Percentiles rank a stretch among this genome's conserved stretches.
phyloP scores from a whole-genome alignment of 2,113 vertebrate genomes.

The Mustelus asterias region DNA sequence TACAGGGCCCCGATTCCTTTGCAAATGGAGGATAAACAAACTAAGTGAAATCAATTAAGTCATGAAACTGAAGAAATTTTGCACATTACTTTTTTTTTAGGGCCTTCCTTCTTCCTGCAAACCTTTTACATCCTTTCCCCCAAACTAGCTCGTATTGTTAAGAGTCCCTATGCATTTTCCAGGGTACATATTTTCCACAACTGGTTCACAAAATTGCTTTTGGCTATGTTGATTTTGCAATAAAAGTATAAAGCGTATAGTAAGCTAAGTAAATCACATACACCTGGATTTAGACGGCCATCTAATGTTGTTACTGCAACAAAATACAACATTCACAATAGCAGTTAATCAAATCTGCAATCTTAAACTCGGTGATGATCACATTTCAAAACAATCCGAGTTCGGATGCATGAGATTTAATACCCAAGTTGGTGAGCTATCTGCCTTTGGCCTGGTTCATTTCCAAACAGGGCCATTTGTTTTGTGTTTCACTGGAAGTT shows the following conservation, averaged over 20 bases:
- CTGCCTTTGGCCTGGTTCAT: neutral
- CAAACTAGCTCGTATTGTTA: neutral
- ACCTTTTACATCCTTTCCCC: neutral
- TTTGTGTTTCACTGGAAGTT: neutral
- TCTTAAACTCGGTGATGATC: neutral
- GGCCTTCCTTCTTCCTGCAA: neutral
- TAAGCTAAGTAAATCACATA: neutral
- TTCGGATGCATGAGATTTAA: neutral
- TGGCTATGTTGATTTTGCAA: neutral
- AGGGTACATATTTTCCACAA: neutral
- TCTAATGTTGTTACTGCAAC: neutral
- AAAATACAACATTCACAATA: neutral
- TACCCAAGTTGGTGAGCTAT: neutral
- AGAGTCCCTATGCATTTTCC: neutral
- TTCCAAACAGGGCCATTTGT: neutral
- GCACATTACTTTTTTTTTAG: neutral
- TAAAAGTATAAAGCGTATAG: neutral
- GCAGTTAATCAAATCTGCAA: neutral
- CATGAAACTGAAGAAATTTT: neutral
- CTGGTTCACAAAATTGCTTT: neutral
- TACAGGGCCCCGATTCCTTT: neutral
- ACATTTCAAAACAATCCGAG: neutral
- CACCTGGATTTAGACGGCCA: neutral
- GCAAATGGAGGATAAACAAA: neutral
- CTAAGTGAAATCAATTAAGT: neutral